Evolutionary conservation across 2,888 invertebrate species (phyloP), one percentile per base, ranked within the genome.

Genomic region (Parascotia fuliginaria): DNA sequence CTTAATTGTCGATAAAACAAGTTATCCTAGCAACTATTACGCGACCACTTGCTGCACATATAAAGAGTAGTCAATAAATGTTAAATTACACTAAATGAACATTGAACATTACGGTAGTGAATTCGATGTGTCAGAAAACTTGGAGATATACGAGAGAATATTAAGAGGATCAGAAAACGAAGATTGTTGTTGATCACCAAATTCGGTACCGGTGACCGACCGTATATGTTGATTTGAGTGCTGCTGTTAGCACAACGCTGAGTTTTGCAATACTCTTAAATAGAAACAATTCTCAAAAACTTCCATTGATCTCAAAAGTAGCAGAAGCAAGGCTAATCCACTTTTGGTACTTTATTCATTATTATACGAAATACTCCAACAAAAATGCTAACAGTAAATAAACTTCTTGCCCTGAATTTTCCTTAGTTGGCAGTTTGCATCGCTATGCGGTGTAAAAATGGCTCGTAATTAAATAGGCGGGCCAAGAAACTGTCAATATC

Each of bases 401-500:
- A 32, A 14, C 14, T 27, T 0, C 9, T 4, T 0, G 4, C 22
- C 49, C 3, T 57, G 31, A 28, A 12, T 9, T 33, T 14, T 9
- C 9, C 7, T 0, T 4, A 12, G 22, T 63, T 64, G 51, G 63
- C 64, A n/a, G 47, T 40, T 27, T 51, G 55, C 66, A 68, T 70
- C 63, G 67, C 56, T 40, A 52, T 38, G 47, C 68, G 65, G 73
- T 69, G 79, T n/a, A 83, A 82, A 81, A 79, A 64, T 70, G 65
- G 65, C 69, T 55, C 59, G 75, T 83, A 85, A 85, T 85, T 82
- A 83, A 83, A 84, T 79, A 65, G 43, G 64, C 70, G 73, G 75
- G 85, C 85, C 84, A 85, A 85, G 82, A 82, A 82, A 77, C 75
- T 79, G 81, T 78, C 84, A 78, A 83, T 84, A 77, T 64, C 66